A percentile compares a stretch with the other conserved stretches of the same genome.
phyloP scores from a whole-genome alignment of 2,888 invertebrate species.

The Eucera pruinosa region DNA sequence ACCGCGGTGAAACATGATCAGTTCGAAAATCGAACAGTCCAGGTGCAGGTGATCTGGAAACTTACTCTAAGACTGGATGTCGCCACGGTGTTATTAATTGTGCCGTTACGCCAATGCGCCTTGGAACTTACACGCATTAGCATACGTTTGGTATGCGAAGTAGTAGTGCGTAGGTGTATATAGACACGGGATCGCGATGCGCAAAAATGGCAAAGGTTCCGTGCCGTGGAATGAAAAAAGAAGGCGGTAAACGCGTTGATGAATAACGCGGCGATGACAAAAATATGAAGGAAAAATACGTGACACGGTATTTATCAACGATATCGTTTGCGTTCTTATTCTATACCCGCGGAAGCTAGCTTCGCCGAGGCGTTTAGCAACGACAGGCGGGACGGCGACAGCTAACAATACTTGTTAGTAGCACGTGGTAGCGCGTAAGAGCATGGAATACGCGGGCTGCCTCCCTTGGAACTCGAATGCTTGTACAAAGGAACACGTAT shows the following conservation, averaged over 20 bases:
- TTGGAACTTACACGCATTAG: conserved; percentile 46
- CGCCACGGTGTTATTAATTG: conserved; percentile 42
- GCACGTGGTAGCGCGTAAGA: conserved; percentile 29
- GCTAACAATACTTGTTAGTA: conserved; percentile 38
- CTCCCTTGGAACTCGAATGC: conserved; percentile 23
- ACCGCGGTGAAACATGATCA: not conserved
- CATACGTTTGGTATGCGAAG: conserved; percentile 57
- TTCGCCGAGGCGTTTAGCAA: conserved; percentile 18
- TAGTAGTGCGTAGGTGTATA: conserved; percentile 53
- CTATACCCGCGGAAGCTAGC: not conserved
- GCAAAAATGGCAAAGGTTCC: conserved; percentile 45
- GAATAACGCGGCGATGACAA: conserved; percentile 10
- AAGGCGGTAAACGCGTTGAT: not conserved
- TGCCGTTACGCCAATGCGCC: conserved; percentile 56
- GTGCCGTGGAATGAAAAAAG: conserved; percentile 19
- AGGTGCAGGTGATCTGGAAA: conserved; percentile 3
- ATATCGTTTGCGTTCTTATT: conserved; percentile 32
- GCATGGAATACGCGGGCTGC: conserved; percentile 10
- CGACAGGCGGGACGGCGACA: conserved; percentile 21
- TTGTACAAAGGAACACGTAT: conserved; percentile 38
- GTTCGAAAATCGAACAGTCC: not conserved
- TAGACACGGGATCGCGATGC: conserved; percentile 30
- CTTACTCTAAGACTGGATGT: not conserved
- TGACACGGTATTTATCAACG: conserved; percentile 5
- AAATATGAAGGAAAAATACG: not conserved